Percentiles rank a stretch among this genome's conserved stretches.
Conservation (phyloP, 2,888 invertebrate genomes). For the Eumerus sabulonum region DNA sequence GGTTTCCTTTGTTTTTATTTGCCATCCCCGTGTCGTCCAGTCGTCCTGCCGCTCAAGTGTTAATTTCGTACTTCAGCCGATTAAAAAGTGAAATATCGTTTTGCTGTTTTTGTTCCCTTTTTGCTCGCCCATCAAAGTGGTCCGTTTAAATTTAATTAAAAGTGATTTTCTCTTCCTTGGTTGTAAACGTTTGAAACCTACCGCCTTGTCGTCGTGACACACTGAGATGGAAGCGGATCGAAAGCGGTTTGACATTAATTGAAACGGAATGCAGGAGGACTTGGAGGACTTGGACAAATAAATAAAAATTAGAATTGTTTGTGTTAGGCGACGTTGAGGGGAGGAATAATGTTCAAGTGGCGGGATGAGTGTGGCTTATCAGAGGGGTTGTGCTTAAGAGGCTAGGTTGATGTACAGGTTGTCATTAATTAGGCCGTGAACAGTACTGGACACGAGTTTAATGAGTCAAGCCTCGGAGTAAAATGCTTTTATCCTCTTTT, state of each 20-base stretch:
- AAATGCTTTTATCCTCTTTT: too few relatives aligned
- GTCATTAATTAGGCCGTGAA: too few relatives aligned
- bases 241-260: constrained; percentile 38
- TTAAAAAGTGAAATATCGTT: constrained; percentile 68
- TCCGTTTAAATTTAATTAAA: constrained; percentile 66
- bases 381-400: too few relatives aligned
- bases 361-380: too few relatives aligned
- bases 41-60: constrained; percentile 54
- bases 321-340: too few relatives aligned
- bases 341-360: too few relatives aligned
- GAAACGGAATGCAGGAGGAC: constrained; percentile 11
- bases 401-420: too few relatives aligned
- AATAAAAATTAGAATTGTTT: too few relatives aligned
- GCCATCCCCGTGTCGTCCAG: constrained; percentile 4
- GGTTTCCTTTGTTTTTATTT: constrained; percentile 42
- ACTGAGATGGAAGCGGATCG: constrained; percentile 6
- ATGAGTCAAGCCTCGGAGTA: too few relatives aligned
- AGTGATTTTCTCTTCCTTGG: constrained; percentile 42
- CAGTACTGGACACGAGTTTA: too few relatives aligned
- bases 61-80: constrained; percentile 66
- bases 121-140: not conserved
- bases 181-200: constrained; percentile 11
- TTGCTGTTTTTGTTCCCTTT: constrained; percentile 30
- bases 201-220: constrained; percentile 32
- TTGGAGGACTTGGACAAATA: not conserved